Evolutionary conservation across 2,797 vertebrate species (phyloP).

Genomic region (Gymnothorax reevesii): DNA sequence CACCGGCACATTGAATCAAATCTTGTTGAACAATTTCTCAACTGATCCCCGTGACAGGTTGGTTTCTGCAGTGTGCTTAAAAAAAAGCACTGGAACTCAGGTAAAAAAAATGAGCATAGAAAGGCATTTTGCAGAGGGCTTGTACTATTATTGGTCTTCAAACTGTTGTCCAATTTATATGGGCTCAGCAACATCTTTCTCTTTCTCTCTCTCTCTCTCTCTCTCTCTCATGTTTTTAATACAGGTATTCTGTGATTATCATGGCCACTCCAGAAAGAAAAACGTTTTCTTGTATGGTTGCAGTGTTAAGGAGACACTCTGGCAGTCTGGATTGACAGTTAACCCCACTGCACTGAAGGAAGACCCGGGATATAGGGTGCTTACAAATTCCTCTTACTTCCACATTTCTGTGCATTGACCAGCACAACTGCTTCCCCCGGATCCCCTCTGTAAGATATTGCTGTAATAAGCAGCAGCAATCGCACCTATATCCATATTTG

Average conservation of each 20-base stretch:
- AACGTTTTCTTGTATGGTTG: conserved; percentile 93
- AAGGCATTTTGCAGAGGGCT: background rate
- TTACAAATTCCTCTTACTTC: background rate
- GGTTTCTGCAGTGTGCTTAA: background rate
- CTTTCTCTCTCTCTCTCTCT: background rate
- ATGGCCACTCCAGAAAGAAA: conserved; percentile 92
- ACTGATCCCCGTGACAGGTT: background rate
- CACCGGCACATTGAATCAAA: background rate
- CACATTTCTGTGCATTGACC: background rate
- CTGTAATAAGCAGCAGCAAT: background rate
- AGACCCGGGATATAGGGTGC: conserved; percentile 87
- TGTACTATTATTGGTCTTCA: background rate
- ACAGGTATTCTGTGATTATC: conserved; percentile 94
- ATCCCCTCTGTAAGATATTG: background rate
- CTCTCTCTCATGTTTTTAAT: conserved; percentile 18
- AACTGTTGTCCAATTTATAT: background rate
- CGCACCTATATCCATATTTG: background rate
- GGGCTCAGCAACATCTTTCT: conserved; percentile 1
- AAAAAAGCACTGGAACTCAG: background rate
- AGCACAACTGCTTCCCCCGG: background rate
- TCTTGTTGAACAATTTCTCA: background rate
- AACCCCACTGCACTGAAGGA: conserved; percentile 75
- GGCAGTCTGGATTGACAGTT: conserved; percentile 81
- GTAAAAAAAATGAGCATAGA: background rate
- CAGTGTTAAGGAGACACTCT: conserved; percentile 91